These are phyloP conservation scores for Polypedilum vanderplanki DNA, from an alignment of 1,140 invertebrate genomes.

Conservation along the genomic window DNA sequence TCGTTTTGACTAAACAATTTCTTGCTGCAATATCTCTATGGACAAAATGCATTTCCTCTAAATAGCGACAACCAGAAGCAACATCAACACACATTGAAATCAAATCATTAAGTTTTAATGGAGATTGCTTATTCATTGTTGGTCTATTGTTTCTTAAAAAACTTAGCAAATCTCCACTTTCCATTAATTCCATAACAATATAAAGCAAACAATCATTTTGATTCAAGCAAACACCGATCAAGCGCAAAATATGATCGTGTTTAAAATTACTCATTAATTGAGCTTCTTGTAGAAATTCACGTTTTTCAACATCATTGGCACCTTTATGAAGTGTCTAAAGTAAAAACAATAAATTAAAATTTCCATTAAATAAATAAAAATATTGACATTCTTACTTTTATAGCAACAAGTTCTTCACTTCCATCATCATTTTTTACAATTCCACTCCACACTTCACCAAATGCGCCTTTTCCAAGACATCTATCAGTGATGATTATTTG, in stretches of 20 bases:
- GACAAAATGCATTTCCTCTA: constrained; percentile 93
- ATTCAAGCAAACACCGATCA: constrained; percentile 90
- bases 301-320: constrained; percentile 83
- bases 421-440: constrained; percentile 58
- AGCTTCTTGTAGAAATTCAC: constrained; percentile 94
- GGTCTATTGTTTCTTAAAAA: constrained; percentile 75
- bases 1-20: constrained; percentile 71
- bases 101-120: constrained; percentile 72
- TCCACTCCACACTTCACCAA: constrained; percentile 94
- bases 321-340: constrained; percentile 80
- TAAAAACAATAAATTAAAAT: background rate
- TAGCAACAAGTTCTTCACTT: constrained; percentile 63
- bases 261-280: constrained; percentile 95
- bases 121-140: constrained; percentile 45
- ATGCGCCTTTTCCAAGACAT: constrained; percentile 91
- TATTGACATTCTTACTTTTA: constrained; percentile 58
- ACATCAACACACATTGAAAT: constrained; percentile 91
- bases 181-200: constrained; percentile 95
- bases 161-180: constrained; percentile 86
- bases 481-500: constrained; percentile 65
- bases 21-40: constrained; percentile 92
- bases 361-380: background rate
- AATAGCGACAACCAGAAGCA: constrained; percentile 82
- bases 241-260: constrained; percentile 87
- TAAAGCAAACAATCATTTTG: constrained; percentile 72